Evolutionary conservation across 92 coral and sea anemone genomes (phyloP).

Genomic region (Heteractis magnifica): DNA sequence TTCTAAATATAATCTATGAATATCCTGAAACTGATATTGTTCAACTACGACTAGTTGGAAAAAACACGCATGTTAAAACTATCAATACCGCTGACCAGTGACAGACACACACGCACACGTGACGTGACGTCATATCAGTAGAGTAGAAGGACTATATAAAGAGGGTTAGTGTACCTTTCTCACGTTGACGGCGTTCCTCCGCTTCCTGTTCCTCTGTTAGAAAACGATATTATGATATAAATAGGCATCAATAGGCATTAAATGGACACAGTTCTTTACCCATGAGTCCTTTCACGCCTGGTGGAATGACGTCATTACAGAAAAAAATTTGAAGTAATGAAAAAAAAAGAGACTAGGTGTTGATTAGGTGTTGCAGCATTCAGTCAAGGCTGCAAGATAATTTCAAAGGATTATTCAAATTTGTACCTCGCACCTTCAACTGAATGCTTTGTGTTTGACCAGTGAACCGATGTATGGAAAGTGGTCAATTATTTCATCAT

Average conservation of each 20-base stretch:
- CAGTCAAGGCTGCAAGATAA: too few species aligned
- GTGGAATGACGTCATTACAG: neutral
- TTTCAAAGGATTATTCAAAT: too few species aligned
- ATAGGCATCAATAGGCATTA: neutral
- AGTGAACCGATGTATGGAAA: too few species aligned
- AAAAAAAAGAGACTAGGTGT: too few species aligned
- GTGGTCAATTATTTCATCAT: too few species aligned
- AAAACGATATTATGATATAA: conserved; percentile 13
- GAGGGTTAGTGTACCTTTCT: conserved; percentile 22
- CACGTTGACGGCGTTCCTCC: conserved; percentile 30
- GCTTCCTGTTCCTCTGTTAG: conserved; percentile 47
- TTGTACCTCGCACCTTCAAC: too few species aligned
- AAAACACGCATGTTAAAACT: neutral
- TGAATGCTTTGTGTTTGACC: too few species aligned
- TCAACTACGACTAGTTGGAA: neutral
- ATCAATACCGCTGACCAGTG: neutral
- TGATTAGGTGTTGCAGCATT: too few species aligned
- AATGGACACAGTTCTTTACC: neutral
- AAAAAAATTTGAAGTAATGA: too few species aligned
- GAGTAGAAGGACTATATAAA: neutral
- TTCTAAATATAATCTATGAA: too few species aligned
- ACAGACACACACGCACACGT: neutral
- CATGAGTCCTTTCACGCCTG: too few species aligned
- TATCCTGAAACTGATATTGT: too few species aligned
- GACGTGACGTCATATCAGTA: neutral